Conservation (phyloP, 2,888 invertebrate species). For the Argynnis bischoffii region DNA sequence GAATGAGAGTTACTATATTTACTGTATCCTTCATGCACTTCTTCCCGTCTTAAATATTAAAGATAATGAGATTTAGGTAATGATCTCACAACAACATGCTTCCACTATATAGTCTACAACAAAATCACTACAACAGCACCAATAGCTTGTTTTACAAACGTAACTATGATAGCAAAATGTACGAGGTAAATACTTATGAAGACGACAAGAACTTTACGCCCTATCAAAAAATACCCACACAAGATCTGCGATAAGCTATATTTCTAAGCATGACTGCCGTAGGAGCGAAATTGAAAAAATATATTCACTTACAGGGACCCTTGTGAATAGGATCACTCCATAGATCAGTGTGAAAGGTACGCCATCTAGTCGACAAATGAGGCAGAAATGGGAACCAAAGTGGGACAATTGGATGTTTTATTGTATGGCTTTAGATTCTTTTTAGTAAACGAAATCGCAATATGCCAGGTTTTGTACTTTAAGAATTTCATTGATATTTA, state of each 20-base stretch:
- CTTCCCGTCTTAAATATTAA: too few species aligned
- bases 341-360: constrained; percentile 57
- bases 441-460: neutral
- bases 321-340: constrained; percentile 51
- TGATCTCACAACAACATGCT: too few species aligned
- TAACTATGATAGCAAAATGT: neutral
- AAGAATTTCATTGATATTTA: too few species aligned
- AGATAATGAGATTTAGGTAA: too few species aligned
- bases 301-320: constrained; percentile 59
- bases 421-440: constrained; percentile 7
- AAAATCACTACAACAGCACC: neutral
- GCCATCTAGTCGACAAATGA: constrained; percentile 60
- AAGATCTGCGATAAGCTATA: constrained; percentile 43
- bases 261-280: constrained; percentile 41
- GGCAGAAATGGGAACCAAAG: constrained; percentile 47
- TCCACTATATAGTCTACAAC: too few species aligned
- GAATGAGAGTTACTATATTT: too few species aligned
- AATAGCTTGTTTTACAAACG: constrained; percentile 14
- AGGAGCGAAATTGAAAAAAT: constrained; percentile 51
- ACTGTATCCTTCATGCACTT: too few species aligned
- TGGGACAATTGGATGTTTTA: constrained; percentile 15
- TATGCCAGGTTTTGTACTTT: too few species aligned
- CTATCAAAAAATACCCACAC: constrained; percentile 34
- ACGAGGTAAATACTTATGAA: constrained; percentile 18
- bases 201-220: constrained; percentile 28